Conservation (phyloP, 1,140 invertebrate species). For the Phocides pigmalion region DNA sequence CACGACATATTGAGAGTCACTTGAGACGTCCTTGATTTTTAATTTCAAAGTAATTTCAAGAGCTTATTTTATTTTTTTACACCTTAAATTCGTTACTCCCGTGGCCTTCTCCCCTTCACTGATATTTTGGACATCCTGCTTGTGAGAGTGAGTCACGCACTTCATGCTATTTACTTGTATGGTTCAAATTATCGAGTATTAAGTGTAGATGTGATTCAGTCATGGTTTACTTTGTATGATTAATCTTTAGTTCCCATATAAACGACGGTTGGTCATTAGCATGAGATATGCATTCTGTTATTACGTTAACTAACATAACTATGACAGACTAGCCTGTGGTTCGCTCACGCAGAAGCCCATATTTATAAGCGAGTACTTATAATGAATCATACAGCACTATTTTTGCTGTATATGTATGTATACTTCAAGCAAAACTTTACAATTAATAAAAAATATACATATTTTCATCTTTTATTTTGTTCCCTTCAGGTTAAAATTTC, state of each 20-base stretch:
- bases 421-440: too few species aligned
- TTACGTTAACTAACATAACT: background rate
- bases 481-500: too few species aligned
- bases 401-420: too few species aligned
- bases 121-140: constrained; percentile 24
- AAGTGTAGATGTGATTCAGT: background rate
- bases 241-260: background rate
- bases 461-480: too few species aligned
- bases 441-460: too few species aligned
- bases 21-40: background rate
- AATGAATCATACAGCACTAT: too few species aligned
- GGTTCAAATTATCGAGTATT: background rate
- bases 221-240: constrained; percentile 1
- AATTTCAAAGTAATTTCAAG: too few species aligned
- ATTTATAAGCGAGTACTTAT: too few species aligned
- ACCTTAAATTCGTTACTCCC: constrained; percentile 5
- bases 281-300: background rate
- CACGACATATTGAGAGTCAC: too few species aligned
- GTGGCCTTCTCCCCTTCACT: constrained; percentile 21
- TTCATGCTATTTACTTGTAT: background rate
- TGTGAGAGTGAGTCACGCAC: background rate
- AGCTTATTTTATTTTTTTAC: constrained; percentile 9
- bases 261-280: background rate
- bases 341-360: too few species aligned
- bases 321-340: too few species aligned